phyloP scores from a whole-genome alignment of 2,888 invertebrate species.

The Anthoptus insignis region DNA sequence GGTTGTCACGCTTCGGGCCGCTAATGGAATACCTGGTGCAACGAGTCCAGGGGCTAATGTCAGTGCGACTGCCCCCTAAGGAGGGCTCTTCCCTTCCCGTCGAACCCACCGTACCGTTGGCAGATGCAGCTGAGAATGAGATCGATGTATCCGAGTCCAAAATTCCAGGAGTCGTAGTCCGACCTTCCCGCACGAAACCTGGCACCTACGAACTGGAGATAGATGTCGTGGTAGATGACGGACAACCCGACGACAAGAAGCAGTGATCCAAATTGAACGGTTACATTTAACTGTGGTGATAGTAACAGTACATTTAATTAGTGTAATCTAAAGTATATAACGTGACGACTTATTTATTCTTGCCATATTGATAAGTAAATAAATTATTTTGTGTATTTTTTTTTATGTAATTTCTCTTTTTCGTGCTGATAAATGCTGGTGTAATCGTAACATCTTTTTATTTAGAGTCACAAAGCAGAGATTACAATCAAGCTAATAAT shows the following conservation, averaged over 20 bases:
- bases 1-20: slow-evolving; percentile 88
- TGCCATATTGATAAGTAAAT: slow-evolving; percentile 71
- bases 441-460: not conserved
- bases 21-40: slow-evolving; percentile 90
- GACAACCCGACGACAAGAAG: slow-evolving; percentile 67
- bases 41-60: slow-evolving; percentile 90
- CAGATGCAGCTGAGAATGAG: slow-evolving; percentile 77
- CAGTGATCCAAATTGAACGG: slow-evolving; percentile 26
- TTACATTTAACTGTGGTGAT: slow-evolving; percentile 37
- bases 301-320: slow-evolving; percentile 56
- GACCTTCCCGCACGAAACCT: slow-evolving; percentile 73
- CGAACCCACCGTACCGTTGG: slow-evolving; percentile 53
- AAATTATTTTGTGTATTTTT: slow-evolving; percentile 54
- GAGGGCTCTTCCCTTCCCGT: slow-evolving; percentile 15
- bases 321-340: slow-evolving; percentile 46
- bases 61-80: slow-evolving; percentile 88
- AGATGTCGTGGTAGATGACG: slow-evolving; percentile 77
- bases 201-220: slow-evolving; percentile 79
- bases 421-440: not conserved
- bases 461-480: too few species aligned
- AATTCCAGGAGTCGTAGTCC: slow-evolving; percentile 73
- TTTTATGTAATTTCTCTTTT: slow-evolving; percentile 1
- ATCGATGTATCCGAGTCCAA: slow-evolving; percentile 79
- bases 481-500: too few species aligned
- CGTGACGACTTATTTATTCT: slow-evolving; percentile 66